Conservation (phyloP, 2,113 vertebrate genomes). For the Colistium nudipinnis region DNA sequence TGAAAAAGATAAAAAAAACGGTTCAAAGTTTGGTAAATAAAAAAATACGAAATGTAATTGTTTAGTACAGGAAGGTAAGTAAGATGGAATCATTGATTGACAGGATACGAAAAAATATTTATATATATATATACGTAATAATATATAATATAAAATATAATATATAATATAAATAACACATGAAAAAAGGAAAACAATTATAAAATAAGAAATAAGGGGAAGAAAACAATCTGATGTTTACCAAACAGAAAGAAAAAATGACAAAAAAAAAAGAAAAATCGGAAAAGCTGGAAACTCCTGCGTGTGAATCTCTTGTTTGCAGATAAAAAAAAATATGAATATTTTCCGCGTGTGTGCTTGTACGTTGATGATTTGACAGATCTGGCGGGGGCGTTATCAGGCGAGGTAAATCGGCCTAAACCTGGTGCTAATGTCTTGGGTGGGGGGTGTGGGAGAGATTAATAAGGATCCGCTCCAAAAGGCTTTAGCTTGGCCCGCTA, state of each 20-base stretch:
- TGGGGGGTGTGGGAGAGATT: conserved; percentile 92
- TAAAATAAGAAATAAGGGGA: neutral
- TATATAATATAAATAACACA: neutral
- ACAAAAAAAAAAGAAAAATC: neutral
- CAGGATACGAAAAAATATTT: neutral
- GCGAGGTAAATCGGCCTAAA: conserved; percentile 90
- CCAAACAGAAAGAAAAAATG: neutral
- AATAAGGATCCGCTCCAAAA: conserved; percentile 90
- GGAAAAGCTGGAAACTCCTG: neutral
- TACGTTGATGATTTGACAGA: conserved; percentile 75
- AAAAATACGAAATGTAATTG: no score
- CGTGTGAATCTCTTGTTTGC: neutral
- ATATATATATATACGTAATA: no score
- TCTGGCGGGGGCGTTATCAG: conserved; percentile 80
- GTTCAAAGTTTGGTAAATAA: no score
- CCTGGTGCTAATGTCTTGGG: conserved; percentile 90
- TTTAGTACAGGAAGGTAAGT: neutral
- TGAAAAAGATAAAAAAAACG: neutral
- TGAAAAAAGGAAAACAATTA: neutral
- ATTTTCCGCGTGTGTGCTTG: conserved; percentile 51
- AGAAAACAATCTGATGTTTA: neutral
- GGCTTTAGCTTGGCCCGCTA: conserved; percentile 89
- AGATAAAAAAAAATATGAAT: neutral
- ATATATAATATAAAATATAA: neutral
- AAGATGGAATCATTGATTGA: neutral